Conservation (phyloP, 2,797 vertebrate genomes). For the Centroberyx gerrardi region DNA sequence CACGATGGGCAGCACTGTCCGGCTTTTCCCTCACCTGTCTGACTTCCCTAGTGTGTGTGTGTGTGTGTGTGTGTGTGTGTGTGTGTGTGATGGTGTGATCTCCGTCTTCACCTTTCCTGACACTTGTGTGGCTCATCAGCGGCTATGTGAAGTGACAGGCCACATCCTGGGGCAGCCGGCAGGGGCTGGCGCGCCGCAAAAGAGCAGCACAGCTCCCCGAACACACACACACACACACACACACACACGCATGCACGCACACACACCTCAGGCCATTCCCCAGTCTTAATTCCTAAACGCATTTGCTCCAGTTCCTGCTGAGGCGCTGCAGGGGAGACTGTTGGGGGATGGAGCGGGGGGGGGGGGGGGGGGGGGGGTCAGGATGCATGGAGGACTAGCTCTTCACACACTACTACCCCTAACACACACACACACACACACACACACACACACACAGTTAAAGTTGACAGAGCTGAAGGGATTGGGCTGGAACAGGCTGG, state of each 20-base stretch:
- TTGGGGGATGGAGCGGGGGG: constrained; percentile 80
- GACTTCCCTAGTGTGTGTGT: not conserved
- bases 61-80: constrained; percentile 20
- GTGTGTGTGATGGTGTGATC: constrained; percentile 67
- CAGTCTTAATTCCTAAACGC: constrained; percentile 96
- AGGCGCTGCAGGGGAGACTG: constrained; percentile 90
- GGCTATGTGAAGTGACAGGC: constrained; percentile 98
- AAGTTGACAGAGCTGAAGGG: constrained; percentile 86
- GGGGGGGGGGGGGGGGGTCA: constrained; percentile 85
- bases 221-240: constrained; percentile 76
- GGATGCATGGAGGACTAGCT: constrained; percentile 76
- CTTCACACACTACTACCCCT: constrained; percentile 92
- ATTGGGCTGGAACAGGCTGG: constrained; percentile 49
- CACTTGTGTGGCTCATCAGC: constrained; percentile 96
- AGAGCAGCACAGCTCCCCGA: constrained; percentile 89
- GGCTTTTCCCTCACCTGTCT: constrained; percentile 25
- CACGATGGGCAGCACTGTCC: not conserved
- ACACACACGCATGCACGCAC: constrained; percentile 83
- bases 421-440: constrained; percentile 73
- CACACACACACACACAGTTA: constrained; percentile 38
- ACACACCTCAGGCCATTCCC: constrained; percentile 69
- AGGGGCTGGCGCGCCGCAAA: constrained; percentile 91
- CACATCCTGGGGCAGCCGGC: constrained; percentile 95
- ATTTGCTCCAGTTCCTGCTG: constrained; percentile 98
- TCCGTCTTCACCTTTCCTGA: constrained; percentile 96